These are phyloP conservation scores for Bettongia penicillata DNA, from an alignment of 2,113 vertebrate species.

Conservation along the genomic window DNA sequence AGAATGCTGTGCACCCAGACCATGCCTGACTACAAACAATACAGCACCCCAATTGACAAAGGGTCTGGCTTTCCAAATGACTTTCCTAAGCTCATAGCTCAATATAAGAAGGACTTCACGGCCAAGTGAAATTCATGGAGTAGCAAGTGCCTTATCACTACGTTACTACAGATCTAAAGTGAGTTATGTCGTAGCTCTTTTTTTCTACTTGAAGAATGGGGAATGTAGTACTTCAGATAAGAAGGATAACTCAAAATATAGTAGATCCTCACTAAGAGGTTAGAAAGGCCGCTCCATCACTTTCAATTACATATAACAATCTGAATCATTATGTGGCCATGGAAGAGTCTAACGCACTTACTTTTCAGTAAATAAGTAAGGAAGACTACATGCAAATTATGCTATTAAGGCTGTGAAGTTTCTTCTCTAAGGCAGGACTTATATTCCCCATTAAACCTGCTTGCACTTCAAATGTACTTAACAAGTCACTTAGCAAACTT, in stretches of 20 bases:
- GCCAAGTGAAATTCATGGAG: not conserved
- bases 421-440: constrained; percentile 8
- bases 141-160: not conserved
- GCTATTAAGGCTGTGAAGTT: constrained; percentile 18
- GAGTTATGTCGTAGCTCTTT: fast-evolving
- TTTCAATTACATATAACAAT: constrained; percentile 28
- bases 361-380: constrained; percentile 69
- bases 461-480: not conserved
- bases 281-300: constrained; percentile 26
- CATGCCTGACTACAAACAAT: constrained; percentile 35
- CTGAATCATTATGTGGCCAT: constrained; percentile 51
- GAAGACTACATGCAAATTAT: constrained; percentile 53
- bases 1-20: constrained; percentile 69
- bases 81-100: constrained; percentile 22
- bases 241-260: constrained; percentile 51
- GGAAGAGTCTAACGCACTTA: constrained; percentile 40
- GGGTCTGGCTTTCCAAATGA: constrained; percentile 48
- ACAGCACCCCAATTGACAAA: constrained; percentile 47
- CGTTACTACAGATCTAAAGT: not conserved
- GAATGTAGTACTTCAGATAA: constrained; percentile 14
- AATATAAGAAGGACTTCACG: not conserved
- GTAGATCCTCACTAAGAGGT: not conserved
- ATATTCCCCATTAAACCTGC: not conserved
- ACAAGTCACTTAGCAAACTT: not conserved
- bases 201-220: not conserved